Base-by-base conservation (phyloP, 35 echinoderm and acorn worm species). In the Hemicentrotus pulcherrimus region DNA sequence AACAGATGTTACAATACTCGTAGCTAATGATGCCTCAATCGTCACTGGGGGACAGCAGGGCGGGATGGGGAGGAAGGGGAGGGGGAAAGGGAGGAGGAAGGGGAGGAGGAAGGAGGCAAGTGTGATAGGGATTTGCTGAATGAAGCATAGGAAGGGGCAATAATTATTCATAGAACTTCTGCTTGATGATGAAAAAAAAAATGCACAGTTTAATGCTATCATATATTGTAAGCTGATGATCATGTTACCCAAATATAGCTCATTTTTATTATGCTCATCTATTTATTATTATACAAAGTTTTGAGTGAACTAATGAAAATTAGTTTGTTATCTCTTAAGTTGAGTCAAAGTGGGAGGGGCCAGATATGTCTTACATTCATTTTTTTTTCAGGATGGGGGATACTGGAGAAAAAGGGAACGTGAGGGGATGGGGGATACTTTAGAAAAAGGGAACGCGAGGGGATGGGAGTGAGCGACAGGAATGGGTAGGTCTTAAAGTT, bases 1-100 rank as follows among this genome's bases (percentile, higher is more conserved):
- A 97, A 96, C 97, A 97, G 95, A 97, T 97, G 97, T 96, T 97
- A 96, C 94, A 92, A 94, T 97, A 86, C 94, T 85, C 78, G 32
- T 55, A n/a, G 94, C 86, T 97, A 97, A 96, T 95, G 94, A 95
- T 88, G 85, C 88, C 86, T 97, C 95, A 50, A 31, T 97, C 97
- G 95, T 91, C 97, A 60, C 47, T 50, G 91, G 48, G 48, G 32
- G 30, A 31, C 30, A 58, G 46, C 3, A 47, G 48, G 91, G 30
- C 24, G 22, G 46, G 65, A 22, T 78, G 19, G 65, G 19, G 65
- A 1, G 19, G 86, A 0, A 31, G 19, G 10, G 10, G 28, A 11
- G 41, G 41, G 47, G 91, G n/a, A 47, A 18, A 47, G 13, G 91
- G 48, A 8, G 31, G 47, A 32, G 47, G 28, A 32, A 15, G 92